Evolutionary conservation across 1,140 invertebrate species (phyloP), one percentile per base, ranked within the genome.

Genomic region (Cherax quadricarinatus): DNA sequence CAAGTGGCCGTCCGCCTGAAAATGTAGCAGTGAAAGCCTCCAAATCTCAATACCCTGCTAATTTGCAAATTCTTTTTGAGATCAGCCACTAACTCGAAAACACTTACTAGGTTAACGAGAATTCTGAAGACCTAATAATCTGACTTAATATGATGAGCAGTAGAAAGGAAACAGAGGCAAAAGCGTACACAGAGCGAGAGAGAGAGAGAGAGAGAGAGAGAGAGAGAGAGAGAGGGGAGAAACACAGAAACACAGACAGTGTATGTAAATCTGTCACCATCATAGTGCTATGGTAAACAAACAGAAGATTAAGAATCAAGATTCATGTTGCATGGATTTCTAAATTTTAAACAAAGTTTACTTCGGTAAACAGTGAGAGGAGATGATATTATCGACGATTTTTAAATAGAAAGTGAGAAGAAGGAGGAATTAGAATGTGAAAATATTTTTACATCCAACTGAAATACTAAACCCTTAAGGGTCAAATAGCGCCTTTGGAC

Each of bases 201-300:
- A 80, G 78, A 51, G n/a, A 80, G 6, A 14, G 21, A 12, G 3
- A 48, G 18, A 12, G 21, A 18, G 9, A 79, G 79, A 48, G n/a
- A 79, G 75, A 79, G 75, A 79, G 75, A 79, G 75, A n/a, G 51
- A 82, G 80, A 82, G 80, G n/a, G n/a, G n/a, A n/a, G n/a, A n/a
- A n/a, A n/a, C n/a, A 57, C 12, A 53, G 51, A 82, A 49, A 82
- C 41, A 82, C 41, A 82, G 80, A 82, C n/a, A n/a, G n/a, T n/a
- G n/a, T n/a, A n/a, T n/a, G n/a, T n/a, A n/a, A n/a, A n/a, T n/a
- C n/a, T n/a, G n/a, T n/a, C n/a, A n/a, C n/a, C n/a, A n/a, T n/a
- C n/a, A n/a, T n/a, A n/a, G n/a, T n/a, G n/a, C n/a, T n/a, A n/a
- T n/a, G n/a, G n/a, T n/a, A n/a, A n/a, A n/a, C n/a, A n/a, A n/a